phyloP scores from a whole-genome alignment of 2,888 invertebrate genomes.

The Arrhopalites spinosus region DNA sequence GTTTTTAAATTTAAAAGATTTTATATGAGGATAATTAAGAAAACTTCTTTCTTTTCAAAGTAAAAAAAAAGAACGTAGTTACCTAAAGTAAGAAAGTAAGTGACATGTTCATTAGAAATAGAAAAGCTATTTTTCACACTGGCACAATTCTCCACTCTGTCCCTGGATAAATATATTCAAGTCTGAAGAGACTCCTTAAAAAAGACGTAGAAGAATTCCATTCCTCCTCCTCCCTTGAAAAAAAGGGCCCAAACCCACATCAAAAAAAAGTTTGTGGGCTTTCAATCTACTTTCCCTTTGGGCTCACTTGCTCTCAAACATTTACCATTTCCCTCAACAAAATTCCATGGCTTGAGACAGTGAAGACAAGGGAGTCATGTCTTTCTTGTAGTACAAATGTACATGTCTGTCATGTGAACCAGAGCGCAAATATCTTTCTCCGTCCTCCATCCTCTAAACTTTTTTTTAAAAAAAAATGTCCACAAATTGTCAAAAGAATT shows the following conservation, averaged over 20 bases:
- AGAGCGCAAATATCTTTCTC: not conserved
- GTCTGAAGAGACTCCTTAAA: not conserved
- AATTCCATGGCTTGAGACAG: not conserved
- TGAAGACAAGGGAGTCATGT: not conserved
- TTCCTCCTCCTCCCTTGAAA: not conserved
- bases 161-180: not conserved
- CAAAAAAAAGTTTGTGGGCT: conserved; percentile 11
- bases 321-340: not conserved
- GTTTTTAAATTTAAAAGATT: too few relatives aligned
- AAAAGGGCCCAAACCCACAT: conserved; percentile 2
- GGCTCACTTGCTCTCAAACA: conserved; percentile 30
- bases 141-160: not conserved
- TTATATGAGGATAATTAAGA: not conserved
- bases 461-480: too few relatives aligned
- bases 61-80: not conserved
- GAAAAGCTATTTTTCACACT: not conserved
- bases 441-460: not conserved
- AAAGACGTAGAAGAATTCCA: not conserved
- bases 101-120: conserved; percentile 30
- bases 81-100: too few relatives aligned
- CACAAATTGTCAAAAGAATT: too few relatives aligned
- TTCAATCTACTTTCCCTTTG: conserved; percentile 27
- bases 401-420: not conserved
- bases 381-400: not conserved
- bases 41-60: not conserved